These are phyloP conservation scores for Centrocercus urophasianus DNA, from an alignment of 2,113 vertebrate species.

Conservation along the genomic window DNA sequence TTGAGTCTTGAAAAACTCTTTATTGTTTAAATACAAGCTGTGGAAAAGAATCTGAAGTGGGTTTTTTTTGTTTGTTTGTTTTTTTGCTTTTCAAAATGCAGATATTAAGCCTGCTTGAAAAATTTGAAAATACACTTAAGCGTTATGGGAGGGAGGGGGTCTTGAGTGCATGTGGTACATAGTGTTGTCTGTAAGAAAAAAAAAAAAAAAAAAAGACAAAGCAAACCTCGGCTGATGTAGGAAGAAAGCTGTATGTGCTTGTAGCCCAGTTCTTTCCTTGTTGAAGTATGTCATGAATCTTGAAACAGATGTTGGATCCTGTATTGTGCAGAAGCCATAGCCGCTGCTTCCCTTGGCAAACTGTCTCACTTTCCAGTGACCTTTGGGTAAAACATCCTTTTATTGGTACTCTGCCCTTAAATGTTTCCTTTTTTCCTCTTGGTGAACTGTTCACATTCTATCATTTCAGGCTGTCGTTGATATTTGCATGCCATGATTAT, in stretches of 20 bases:
- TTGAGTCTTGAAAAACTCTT: not conserved
- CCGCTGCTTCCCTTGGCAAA: conserved; percentile 70
- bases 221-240: not conserved
- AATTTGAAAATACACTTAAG: not conserved
- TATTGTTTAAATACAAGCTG: conserved; percentile 14
- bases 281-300: conserved; percentile 22
- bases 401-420: conserved; percentile 39
- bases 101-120: not conserved
- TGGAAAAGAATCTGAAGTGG: conserved; percentile 7
- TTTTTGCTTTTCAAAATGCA: not conserved
- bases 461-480: not conserved
- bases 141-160: not conserved
- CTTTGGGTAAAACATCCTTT: conserved; percentile 59
- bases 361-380: conserved; percentile 53
- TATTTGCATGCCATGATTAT: conserved; percentile 52
- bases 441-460: not conserved
- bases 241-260: not conserved
- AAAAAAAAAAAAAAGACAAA: not conserved
- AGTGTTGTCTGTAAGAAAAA: not conserved
- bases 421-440: conserved; percentile 53
- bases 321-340: conserved; percentile 33
- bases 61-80: no score
- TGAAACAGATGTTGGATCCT: conserved; percentile 37
- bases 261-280: not conserved
- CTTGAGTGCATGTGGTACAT: not conserved